Conservation (phyloP, 1,140 invertebrate species). For the Lepidurus apus region DNA sequence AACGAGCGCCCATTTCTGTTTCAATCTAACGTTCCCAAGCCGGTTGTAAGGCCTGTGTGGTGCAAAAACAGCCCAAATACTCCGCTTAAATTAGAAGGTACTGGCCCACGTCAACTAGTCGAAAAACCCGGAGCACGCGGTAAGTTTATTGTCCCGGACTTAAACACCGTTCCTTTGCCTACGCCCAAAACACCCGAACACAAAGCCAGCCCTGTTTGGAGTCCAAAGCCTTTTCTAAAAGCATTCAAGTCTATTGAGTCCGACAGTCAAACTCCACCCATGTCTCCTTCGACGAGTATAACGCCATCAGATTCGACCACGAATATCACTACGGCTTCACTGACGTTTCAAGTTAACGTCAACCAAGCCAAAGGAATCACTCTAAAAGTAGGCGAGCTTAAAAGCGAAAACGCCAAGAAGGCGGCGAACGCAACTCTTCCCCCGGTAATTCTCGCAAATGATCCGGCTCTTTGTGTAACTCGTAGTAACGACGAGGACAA, state of each 20-base stretch:
- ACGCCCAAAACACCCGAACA: conserved; percentile 26
- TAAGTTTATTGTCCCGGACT: conserved; percentile 17
- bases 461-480: background rate
- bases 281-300: background rate
- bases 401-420: background rate
- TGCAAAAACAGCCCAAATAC: background rate
- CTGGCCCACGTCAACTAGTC: conserved; percentile 11
- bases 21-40: background rate
- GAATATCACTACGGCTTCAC: background rate
- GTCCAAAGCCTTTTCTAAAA: background rate
- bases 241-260: background rate
- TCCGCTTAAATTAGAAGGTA: conserved; percentile 6
- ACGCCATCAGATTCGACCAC: conserved; percentile 1
- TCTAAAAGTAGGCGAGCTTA: conserved; percentile 20
- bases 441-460: background rate
- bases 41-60: background rate
- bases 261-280: conserved; percentile 13
- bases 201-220: background rate
- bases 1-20: conserved; percentile 11
- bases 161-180: conserved; percentile 27
- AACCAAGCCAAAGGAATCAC: conserved; percentile 22
- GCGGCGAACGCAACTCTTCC: background rate
- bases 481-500: background rate
- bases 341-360: conserved; percentile 26
- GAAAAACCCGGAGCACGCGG: conserved; percentile 32